phyloP scores from a whole-genome alignment of 1,140 invertebrate genomes.

The Carposina sasakii region DNA sequence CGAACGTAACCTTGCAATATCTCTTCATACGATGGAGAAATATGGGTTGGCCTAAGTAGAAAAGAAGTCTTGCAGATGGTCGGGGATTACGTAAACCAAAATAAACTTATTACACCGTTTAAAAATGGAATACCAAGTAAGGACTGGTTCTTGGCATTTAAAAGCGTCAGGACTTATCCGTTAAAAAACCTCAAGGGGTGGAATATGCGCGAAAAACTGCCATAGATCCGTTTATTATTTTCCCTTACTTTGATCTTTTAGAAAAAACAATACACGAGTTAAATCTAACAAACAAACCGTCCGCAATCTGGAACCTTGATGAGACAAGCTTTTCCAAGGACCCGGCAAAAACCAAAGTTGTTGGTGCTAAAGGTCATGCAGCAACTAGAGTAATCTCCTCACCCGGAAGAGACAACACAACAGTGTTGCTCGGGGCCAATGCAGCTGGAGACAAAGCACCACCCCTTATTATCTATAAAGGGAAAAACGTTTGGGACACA shows the following conservation, averaged over 20 bases:
- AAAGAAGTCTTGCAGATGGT: conserved; percentile 32
- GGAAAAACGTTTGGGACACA: conserved; percentile 14
- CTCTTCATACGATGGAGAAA: conserved; percentile 34
- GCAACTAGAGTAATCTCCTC: conserved; percentile 28
- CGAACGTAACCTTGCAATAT: conserved; percentile 24
- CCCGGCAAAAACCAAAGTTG: conserved; percentile 36
- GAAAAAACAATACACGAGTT: conserved; percentile 25
- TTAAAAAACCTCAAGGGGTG: conserved; percentile 37
- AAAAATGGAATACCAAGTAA: conserved; percentile 39
- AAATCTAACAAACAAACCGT: conserved; percentile 23
- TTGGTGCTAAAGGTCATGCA: conserved; percentile 29
- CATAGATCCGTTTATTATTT: conserved; percentile 32
- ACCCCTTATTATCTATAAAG: conserved; percentile 36
- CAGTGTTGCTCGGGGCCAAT: conserved; percentile 35
- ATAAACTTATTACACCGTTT: conserved; percentile 35
- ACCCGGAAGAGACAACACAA: conserved; percentile 37
- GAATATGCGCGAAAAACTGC: conserved; percentile 31
- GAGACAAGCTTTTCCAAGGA: conserved; percentile 37
- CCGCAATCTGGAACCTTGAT: conserved; percentile 41
- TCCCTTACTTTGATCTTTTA: conserved; percentile 35
- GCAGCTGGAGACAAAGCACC: conserved; percentile 37
- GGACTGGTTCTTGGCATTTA: conserved; percentile 41
- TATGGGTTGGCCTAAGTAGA: conserved; percentile 35
- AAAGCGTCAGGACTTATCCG: conserved; percentile 29
- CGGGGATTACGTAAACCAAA: conserved; percentile 27